Base-by-base conservation (phyloP, 1,140 invertebrate genomes). In the Patella vulgata region DNA sequence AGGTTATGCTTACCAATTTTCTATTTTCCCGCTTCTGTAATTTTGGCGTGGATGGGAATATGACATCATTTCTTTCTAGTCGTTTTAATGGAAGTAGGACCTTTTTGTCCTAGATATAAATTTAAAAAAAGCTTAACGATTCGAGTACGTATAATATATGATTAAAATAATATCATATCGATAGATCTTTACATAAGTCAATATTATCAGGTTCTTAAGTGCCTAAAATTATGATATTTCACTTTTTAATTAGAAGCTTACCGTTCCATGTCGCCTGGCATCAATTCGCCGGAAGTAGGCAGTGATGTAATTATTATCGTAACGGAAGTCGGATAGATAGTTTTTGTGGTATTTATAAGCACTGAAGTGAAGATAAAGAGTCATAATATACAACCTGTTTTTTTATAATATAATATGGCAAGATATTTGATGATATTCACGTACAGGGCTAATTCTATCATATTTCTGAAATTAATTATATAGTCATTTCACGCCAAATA, bases 301-400 rank as follows among this genome's bases (percentile, higher is more conserved):
- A 3, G 81, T 77, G 25, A 85, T 75, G 64, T 85, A 84, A 8
- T 72, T 60, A 57, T 85, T 85, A 68, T 85, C 83, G 65, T 72
- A 78, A n/a, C 65, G 46, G 23, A 80, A 70, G 28, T 75, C 65
- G 5, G 60, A 73, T 17, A 79, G 51, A 58, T 78, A 85, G 19
- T 71, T 70, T 50, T 78, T 71, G 30, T 79, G 66, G 62, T 85
- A 85, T 8, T 66, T 67, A 55, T 76, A 75, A 1, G 81, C 68
- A 21, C 75, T 79, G 60, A 61, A 56, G 63, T 9, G 39, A 44
- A 54, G 30, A 39, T 21, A 43, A 43, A 55, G 14, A 40, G n/a
- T n/a, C n/a, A n/a, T n/a, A n/a, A n/a, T n/a, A 63, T 25, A 33
- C 11, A 19, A 27, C 8, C 4, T 23, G 17, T 39, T 21, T 28